Conservation (phyloP, 2,113 vertebrate species). For the Lipotes vexillifer region DNA sequence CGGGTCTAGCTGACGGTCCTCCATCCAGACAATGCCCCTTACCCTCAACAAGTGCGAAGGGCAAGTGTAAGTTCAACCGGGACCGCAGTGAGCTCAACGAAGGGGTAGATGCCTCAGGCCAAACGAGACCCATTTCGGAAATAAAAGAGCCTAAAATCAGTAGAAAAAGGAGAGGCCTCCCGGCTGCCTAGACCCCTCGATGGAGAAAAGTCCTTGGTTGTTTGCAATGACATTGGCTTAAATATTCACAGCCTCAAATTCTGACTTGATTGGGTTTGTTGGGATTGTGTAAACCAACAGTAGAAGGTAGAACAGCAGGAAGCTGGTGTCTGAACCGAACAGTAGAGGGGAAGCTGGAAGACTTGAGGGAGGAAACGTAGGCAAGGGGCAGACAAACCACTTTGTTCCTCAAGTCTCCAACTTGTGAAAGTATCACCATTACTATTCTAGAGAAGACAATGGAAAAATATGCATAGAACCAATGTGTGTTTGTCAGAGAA, state of each 20-base stretch:
- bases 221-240: no score
- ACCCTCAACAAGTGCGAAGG: not conserved
- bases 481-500: not conserved
- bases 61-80: not conserved
- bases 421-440: not conserved
- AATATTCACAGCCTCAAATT: not conserved
- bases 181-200: not conserved
- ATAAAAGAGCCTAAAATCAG: not conserved
- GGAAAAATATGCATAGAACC: not conserved
- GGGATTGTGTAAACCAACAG: not conserved
- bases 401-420: not conserved
- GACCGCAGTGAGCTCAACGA: not conserved
- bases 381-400: no score
- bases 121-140: not conserved
- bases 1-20: not conserved
- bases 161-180: not conserved
- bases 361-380: not conserved
- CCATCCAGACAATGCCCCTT: not conserved
- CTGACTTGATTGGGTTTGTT: no score
- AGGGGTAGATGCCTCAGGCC: not conserved
- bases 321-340: not conserved
- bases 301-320: no score
- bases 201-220: not conserved
- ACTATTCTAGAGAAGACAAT: not conserved
- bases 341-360: not conserved